Evolutionary conservation across 2,888 invertebrate genomes (phyloP), one percentile per base, ranked within the genome.

Genomic region (Odontomyia ornata): DNA sequence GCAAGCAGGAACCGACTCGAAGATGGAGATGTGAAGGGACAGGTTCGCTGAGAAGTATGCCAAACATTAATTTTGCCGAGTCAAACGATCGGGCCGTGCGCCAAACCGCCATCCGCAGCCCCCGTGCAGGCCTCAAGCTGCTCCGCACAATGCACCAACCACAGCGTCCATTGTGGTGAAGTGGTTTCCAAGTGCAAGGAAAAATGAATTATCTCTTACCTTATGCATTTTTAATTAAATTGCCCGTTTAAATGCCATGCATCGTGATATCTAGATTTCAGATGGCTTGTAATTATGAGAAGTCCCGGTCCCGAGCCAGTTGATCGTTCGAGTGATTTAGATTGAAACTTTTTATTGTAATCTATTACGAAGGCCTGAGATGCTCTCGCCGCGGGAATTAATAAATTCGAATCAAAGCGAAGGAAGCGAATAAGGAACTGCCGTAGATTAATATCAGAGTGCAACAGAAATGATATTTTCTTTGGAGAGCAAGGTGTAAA

Each of bases 1-100:
- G 47, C 69, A 69, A 69, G 69, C 69, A 0, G 67, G 28, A 18
- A 46, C 47, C 23, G 30, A 9, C 36, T 9, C 36, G 5, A 36
- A 36, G 25, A 69, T 18, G 52, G 18, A 13, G 52, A 52, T 52
- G 52, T 15, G 18, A 52, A 21, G 30, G 73, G 73, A 73, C 73
- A 73, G 73, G 73, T 73, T 43, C 73, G 60, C 28, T 73, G 73
- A 73, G 73, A 73, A 73, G 73, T 73, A 73, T 73, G 73, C 73
- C 73, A 73, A 73, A 73, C 73, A 73, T 73, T 57, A 73, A 73
- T 73, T 73, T 60, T 36, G 36, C 25, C 18, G 36, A 60, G 25
- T 60, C 36, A 60, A 57, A 23, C 57, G 73, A 47, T 30, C 7
- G 65, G 11, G n/a, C 43, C 13, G 28, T 64, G 21, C 65, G 43